Evolutionary conservation across 1,140 invertebrate species (phyloP).

Genomic region (Atta cephalotes): DNA sequence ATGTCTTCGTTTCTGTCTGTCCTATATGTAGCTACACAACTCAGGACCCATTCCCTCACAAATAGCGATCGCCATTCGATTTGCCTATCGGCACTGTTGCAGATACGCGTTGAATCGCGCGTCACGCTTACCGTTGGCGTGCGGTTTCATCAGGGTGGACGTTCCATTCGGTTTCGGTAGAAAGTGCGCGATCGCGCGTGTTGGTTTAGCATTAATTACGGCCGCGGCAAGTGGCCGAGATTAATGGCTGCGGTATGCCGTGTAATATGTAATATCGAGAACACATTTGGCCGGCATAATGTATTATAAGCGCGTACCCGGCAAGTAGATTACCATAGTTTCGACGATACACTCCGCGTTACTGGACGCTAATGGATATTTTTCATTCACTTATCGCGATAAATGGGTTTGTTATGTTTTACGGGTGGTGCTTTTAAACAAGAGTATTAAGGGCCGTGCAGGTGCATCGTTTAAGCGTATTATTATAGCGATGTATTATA

Average conservation of each 20-base stretch:
- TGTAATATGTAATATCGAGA: conserved; percentile 62
- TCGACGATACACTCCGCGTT: conserved; percentile 47
- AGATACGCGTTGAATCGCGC: conserved; percentile 66
- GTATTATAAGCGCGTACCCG: conserved; percentile 54
- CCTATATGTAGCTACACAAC: background rate
- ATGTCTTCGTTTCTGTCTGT: conserved; percentile 43
- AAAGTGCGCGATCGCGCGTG: conserved; percentile 56
- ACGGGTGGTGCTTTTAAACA: conserved; percentile 44
- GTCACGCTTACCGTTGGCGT: conserved; percentile 63
- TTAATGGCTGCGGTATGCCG: conserved; percentile 65
- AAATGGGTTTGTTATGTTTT: conserved; percentile 56
- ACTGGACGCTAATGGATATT: conserved; percentile 63
- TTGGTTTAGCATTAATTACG: conserved; percentile 72
- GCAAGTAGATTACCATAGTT: conserved; percentile 59
- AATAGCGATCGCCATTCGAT: conserved; percentile 71
- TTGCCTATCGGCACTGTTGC: conserved; percentile 78
- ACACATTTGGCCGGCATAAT: conserved; percentile 58
- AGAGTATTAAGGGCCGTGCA: conserved; percentile 66
- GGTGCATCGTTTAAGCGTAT: conserved; percentile 33
- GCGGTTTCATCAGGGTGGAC: conserved; percentile 41
- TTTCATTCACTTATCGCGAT: conserved; percentile 70
- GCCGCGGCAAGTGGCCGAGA: conserved; percentile 65
- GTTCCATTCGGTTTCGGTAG: conserved; percentile 69
- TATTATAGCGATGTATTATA: conserved; percentile 18
- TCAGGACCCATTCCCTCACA: conserved; percentile 6